phyloP scores from a whole-genome alignment of 2,888 invertebrate species.

The Noctua janthina region DNA sequence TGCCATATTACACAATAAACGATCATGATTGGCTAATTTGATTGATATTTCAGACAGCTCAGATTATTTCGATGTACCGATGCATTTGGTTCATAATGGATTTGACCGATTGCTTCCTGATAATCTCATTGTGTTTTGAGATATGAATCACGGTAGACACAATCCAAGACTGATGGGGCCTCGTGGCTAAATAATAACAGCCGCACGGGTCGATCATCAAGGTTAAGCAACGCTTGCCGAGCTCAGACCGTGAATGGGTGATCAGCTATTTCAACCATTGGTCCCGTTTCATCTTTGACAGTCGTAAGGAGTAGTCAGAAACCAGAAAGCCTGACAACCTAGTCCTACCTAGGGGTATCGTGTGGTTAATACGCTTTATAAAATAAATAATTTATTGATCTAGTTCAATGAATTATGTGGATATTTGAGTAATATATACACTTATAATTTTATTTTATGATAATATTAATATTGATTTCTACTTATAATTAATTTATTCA shows the following conservation, averaged over 20 bases:
- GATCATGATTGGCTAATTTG: constrained; percentile 25
- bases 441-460: too few relatives aligned
- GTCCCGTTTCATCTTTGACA: background rate
- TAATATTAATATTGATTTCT: too few relatives aligned
- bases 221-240: background rate
- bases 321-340: background rate
- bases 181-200: background rate
- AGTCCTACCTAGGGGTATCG: background rate
- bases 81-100: constrained; percentile 9
- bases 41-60: constrained; percentile 29
- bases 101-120: constrained; percentile 1
- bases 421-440: too few relatives aligned
- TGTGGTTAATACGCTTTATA: too few relatives aligned
- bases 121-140: constrained; percentile 29
- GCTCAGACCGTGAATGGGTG: background rate
- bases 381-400: too few relatives aligned
- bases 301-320: background rate
- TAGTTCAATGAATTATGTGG: too few relatives aligned
- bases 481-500: too few relatives aligned
- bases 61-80: constrained; percentile 22
- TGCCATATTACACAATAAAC: constrained; percentile 42
- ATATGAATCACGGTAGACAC: constrained; percentile 2
- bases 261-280: background rate
- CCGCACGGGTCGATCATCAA: background rate
- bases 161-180: background rate